Conservation (phyloP, 1,140 invertebrate genomes). For the Lethrus apterus region DNA sequence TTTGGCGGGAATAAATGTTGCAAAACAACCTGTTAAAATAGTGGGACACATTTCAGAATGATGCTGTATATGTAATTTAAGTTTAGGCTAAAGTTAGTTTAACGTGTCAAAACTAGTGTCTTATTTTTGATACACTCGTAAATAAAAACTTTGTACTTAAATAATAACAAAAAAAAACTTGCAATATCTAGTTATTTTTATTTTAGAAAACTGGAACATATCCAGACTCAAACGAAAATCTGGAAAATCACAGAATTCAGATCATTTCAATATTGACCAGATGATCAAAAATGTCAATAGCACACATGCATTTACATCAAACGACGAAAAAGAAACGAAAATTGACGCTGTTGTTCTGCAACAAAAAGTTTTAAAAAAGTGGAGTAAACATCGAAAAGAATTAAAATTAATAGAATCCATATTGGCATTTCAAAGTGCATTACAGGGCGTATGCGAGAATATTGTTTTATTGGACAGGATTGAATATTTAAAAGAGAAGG, state of each 20-base stretch:
- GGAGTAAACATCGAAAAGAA: constrained; percentile 26
- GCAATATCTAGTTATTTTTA: constrained; percentile 19
- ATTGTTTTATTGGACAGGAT: constrained; percentile 60
- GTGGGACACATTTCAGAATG: too few species aligned
- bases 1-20: too few species aligned
- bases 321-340: not conserved
- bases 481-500: constrained; percentile 53
- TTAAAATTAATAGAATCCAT: constrained; percentile 36
- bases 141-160: too few species aligned
- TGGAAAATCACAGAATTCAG: constrained; percentile 43
- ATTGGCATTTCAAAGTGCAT: constrained; percentile 39
- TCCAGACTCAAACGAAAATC: constrained; percentile 52
- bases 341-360: constrained; percentile 20
- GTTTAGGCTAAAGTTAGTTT: constrained; percentile 3
- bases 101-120: too few species aligned
- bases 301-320: not conserved
- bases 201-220: constrained; percentile 48
- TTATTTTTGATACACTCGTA: too few species aligned
- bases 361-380: constrained; percentile 31
- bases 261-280: constrained; percentile 38
- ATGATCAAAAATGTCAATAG: constrained; percentile 34
- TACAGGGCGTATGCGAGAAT: constrained; percentile 55
- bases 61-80: constrained; percentile 5
- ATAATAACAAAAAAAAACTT: too few species aligned
- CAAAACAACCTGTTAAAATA: too few species aligned